Evolutionary conservation across 2,797 vertebrate genomes (phyloP), one percentile per base, ranked within the genome.

Genomic region (Iguana delicatissima): DNA sequence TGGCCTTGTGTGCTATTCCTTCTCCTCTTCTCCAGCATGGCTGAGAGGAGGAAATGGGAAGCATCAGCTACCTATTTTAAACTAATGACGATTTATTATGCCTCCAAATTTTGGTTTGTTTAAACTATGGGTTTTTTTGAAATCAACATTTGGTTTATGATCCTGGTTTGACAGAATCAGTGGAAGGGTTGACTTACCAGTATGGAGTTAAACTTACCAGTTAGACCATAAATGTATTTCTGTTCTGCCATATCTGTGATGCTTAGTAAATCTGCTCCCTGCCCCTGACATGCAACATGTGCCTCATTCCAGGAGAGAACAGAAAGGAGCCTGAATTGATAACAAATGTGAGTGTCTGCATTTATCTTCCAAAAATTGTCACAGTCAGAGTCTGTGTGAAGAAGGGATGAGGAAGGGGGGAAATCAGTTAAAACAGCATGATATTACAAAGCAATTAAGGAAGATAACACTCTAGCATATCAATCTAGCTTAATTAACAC

Each of bases 301-400:
- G 99, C 99, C 94, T 99, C 98, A 1, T 79, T 98, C 99, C 99
- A 99, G 52, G 98, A 98, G 26, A 99, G 97, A 81, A 98, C 96
- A 18, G 98, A 98, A 14, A 96, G 96, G 26, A 98, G 92, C 96
- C 99, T 99, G 96, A 99, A 98, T 96, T 99, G 99, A 96, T 99
- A 99, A 93, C 98, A 99, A 2, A 98, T 85, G 0, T 89, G 93
- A 3, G 98, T 97, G 72, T 95, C 94, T 3, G 96, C 94, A 94
- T 98, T 98, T 67, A 97, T 98, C 94, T 98, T 97, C 99, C 99
- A 99, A 90, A 98, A 96, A 13, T 88, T 80, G 0, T 98, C 97
- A 38, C 98, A 99, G 79, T 95, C 96, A 6, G 94, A 95, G 80
- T 96, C 98, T 98, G 91, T 6, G 52, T 89, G 90, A 82, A 89